Base-by-base conservation (phyloP, 2,113 vertebrate species). In the Beaufortia kweichowensis region DNA sequence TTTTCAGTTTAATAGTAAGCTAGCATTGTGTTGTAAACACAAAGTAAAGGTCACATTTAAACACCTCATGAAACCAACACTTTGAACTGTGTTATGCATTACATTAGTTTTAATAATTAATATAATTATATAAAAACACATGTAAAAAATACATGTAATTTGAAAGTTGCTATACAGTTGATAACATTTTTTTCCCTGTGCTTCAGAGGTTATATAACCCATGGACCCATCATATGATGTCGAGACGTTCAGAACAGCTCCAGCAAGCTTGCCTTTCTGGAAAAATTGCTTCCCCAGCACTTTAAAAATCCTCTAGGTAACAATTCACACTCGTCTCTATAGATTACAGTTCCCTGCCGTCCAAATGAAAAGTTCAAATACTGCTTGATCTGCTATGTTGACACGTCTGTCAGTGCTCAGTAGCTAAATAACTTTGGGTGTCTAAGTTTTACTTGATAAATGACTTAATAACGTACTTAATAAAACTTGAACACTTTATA, bases 151-250 rank as follows among this genome's bases (percentile, higher is more conserved):
- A n/a, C n/a, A n/a, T n/a, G n/a, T n/a, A n/a, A n/a, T n/a, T n/a
- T 17, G 19, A 19, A 24, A 23, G 12, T 9, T 26, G 26, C 7
- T 23, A 75, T 3, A 50, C 11, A 57, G 53, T 23, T 70, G 50
- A 24, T 2, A 21, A 46, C 11, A 21, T 59, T 6, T 4, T 0
- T 76, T n/a, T 4, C 26, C 48, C 17, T 8, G 6, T 76, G 60
- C 24, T 76, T 71, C 48, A 92, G 91, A 92, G 72, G 90, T 92
- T 83, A 92, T 92, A 86, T 92, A 86, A 90, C 68, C 33, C 33
- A 41, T 35, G 53, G 69, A 57, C 15, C 33, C 33, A 31, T 28
- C 70, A 79, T 43, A 50, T 48, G 57, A 29, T 50, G 9, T 62
- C 77, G 31, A 41, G 70, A 63, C 23, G 60, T 79, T 39, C 35